Base-by-base conservation (phyloP, 2,888 invertebrate genomes). In the Drosophila phalerata region DNA sequence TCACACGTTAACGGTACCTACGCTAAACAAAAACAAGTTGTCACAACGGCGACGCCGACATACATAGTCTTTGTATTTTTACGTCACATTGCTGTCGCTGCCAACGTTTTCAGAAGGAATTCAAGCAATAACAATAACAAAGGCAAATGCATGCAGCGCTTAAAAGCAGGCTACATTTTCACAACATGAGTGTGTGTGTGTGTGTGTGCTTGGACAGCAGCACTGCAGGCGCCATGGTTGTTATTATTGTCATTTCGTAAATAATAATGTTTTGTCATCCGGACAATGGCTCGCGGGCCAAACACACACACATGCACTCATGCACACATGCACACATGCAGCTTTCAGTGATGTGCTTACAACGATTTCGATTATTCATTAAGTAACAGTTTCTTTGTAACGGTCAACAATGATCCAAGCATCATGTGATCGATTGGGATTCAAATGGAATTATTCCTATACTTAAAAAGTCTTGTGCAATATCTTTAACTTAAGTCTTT, bases 11-110 rank as follows among this genome's bases (percentile, higher is more conserved):
- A 53, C 73, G 64, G 65, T 76, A 61, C 72, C 79, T 79, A 85
- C 69, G 76, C 80, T 71, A 85, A 85, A 84, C 84, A 88, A 87
- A 81, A 87, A 88, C 77, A 86, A 77, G 74, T 88, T 86, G 77
- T 68, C 73, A 62, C 52, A 37, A 63, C 67, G 70, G 28, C 58
- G 40, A 51, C 45, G 55, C 22, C 63, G 74, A 63, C 60, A 34
- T 25, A 15, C 32, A 30, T 47, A 22, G 38, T 47, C 22, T 47
- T 62, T 61, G 43, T 28, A n/a, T 61, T 63, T 64, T 64, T 64
- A 57, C 64, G 64, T 57, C 64, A 63, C 40, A 32, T 64, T 56
- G 48, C 56, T 56, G 62, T 13, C 67, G 52, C 38, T 58, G 60
- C 68, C 42, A 38, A 37, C 40, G 52, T 38, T 73, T 58, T 38